A percentile compares a stretch with the other conserved stretches of the same genome.
Evolutionary conservation across 53 echinoderm and acorn worm species (phyloP).

Genomic region (Pentamera pediparva): DNA sequence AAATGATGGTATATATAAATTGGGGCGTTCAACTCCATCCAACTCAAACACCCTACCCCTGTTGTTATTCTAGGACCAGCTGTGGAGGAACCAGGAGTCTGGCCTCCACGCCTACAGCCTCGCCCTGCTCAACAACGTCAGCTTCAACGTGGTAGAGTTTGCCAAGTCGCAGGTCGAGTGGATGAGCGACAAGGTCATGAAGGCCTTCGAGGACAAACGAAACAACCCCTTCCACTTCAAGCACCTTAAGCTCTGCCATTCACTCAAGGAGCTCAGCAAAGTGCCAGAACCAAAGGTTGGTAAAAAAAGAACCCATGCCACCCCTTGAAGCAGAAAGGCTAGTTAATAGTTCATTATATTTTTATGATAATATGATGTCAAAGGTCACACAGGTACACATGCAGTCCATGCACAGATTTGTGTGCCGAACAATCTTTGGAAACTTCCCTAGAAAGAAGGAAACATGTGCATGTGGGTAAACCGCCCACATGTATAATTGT

Average conservation of each 20-base stretch:
- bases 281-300: constrained; percentile 96
- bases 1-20: too few relatives aligned
- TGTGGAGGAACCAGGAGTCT: constrained; percentile 92
- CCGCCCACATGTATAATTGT: background rate
- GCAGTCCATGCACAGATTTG: background rate
- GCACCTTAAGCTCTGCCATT: constrained; percentile 88
- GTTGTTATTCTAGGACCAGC: constrained; percentile 93
- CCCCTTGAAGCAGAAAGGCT: background rate
- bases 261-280: constrained; percentile 83
- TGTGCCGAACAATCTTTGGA: background rate
- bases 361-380: background rate
- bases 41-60: too few relatives aligned
- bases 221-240: constrained; percentile 99
- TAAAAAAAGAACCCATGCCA: background rate
- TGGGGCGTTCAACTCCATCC: too few relatives aligned
- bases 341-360: background rate
- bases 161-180: constrained; percentile 98
- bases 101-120: constrained; percentile 74
- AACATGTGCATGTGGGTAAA: background rate
- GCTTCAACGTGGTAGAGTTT: constrained; percentile 98
- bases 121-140: constrained; percentile 95
- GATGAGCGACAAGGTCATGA: constrained; percentile 99
- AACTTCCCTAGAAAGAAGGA: background rate
- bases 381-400: background rate
- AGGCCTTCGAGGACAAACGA: constrained; percentile 90